Base-by-base conservation (phyloP, 2,113 vertebrate species). In the Electrona antarctica region DNA sequence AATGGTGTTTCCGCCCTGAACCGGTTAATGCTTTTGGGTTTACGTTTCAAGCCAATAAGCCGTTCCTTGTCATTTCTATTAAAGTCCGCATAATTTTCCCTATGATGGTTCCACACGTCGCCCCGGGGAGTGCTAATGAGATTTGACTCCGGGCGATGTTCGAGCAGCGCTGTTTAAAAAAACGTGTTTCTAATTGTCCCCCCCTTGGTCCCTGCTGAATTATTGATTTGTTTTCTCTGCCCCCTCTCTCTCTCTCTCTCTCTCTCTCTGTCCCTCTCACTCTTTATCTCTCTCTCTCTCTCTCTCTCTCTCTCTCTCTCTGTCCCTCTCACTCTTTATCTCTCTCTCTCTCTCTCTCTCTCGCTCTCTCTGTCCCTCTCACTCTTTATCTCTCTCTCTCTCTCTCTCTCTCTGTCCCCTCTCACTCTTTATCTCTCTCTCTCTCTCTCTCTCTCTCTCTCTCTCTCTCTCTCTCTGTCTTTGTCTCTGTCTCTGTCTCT, bases 141-240 rank as follows among this genome's bases (percentile, higher is more conserved):
- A 75, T 71, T 14, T 75, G 50, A 63, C 64, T 70, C 45, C 14
- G 13, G 41, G 60, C 66, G 61, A 11, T 67, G 62, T 60, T 13
- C 10, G 51, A 46, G 46, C 49, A 3, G 50, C 28, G 47, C 13
- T 48, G 33, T 62, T 49, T 50, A 41, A 41, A 41, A 69, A 69
- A 55, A 21, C 46, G 14, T 67, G 48, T 60, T 67, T 52, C 54
- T 62, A 61, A 64, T 60, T 51, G 14, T 11, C 45, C 45, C 21
- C 29, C 21, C 54, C 21, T 46, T 52, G 48, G 28, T 67, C 72
- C 41, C 4, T 41, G 7, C 46, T 61, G 13, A 21, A 29, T 66
- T 14, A 51, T 54, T 58, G 58, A 62, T 50, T 52, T 13, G 12
- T 7, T 33, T 8, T 10, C 2, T 12, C 13, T 5, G 13, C 2